Evolutionary conservation across 2,113 vertebrate species (phyloP), one percentile per base, ranked within the genome.

Genomic region (Ploceus nigricollis): DNA sequence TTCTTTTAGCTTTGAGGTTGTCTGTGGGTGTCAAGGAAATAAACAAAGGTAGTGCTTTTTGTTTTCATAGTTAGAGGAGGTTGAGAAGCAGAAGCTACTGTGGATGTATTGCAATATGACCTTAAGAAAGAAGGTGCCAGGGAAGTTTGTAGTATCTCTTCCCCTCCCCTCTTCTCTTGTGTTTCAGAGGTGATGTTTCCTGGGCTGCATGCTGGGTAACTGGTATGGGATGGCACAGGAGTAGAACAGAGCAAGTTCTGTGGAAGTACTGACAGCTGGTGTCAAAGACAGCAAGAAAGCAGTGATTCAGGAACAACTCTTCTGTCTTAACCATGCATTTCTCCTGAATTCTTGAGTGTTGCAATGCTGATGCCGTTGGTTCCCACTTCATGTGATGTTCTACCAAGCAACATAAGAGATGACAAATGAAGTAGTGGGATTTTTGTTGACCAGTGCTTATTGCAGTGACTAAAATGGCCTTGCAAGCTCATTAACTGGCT

Each of bases 91-190:
- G 82, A 50, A 68, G 16, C 27, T 64, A 8, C 53, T 65, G 19
- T 82, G 84, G 44, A 89, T 80, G 17, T 73, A 57, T 18, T 76
- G 37, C 61, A 78, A 23, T 69, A 37, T 27, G 30, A 68, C 56
- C 81, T 76, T 6, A 37, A 84, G 44, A 87, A 56, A 57, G 82
- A 79, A 56, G 10, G 35, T 90, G 53, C 53, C 20, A 12, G 21
- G 27, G 28, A 18, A 68, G 33, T 50, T 25, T 18, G 15, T 61
- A 53, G 24, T 37, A 12, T 45, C 27, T 73, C 9, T 18, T 22
- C 7, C 3, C 0, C 0, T 11, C 4, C 14, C 10, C 3, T 9
- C 19, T 33, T 30, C 16, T 57, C 37, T 54, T 13, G 8, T 79
- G 0, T 72, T 85, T 63, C 27, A 53, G 68, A 82, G 47, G 37